These are phyloP conservation scores for Rhodophaea formosa DNA, from an alignment of 2,888 invertebrate species.

Conservation along the genomic window DNA sequence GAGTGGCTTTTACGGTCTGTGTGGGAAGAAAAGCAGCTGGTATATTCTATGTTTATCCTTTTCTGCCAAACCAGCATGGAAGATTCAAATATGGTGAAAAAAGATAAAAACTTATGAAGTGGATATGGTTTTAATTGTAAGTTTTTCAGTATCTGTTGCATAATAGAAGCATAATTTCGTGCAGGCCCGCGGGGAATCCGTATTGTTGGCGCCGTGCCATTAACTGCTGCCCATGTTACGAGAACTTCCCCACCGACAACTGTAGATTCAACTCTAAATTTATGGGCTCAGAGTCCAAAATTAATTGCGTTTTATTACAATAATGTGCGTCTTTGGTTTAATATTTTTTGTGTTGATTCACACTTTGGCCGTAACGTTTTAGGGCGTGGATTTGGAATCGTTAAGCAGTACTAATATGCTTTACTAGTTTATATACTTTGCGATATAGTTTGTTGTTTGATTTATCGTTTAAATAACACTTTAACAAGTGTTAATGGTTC, in stretches of 20 bases:
- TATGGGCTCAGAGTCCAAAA: constrained; percentile 37
- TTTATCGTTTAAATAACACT: too few species aligned
- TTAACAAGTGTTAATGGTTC: too few species aligned
- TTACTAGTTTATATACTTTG: too few species aligned
- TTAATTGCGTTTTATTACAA: constrained; percentile 28
- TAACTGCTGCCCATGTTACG: constrained; percentile 57
- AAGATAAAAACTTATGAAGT: constrained; percentile 4
- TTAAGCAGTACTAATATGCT: too few species aligned
- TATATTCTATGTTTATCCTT: too few species aligned
- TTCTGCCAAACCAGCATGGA: too few species aligned
- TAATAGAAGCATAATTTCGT: constrained; percentile 46
- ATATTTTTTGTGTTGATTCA: constrained; percentile 32
- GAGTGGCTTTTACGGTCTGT: too few species aligned
- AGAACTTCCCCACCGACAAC: constrained; percentile 51
- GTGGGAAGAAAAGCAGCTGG: too few species aligned
- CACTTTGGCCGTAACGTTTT: constrained; percentile 29
- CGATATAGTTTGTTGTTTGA: too few species aligned
- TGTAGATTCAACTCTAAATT: constrained; percentile 48
- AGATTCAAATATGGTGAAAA: too few species aligned
- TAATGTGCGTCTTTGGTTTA: constrained; percentile 33
- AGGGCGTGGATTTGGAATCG: constrained; percentile 15
- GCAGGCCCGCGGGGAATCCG: constrained; percentile 41
- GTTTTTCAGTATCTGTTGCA: constrained; percentile 38
- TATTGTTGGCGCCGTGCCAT: constrained; percentile 62
- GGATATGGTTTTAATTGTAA: constrained; percentile 23